Evolutionary conservation across 2,797 vertebrate genomes (phyloP).

Genomic region (Takifugu ocellatus): DNA sequence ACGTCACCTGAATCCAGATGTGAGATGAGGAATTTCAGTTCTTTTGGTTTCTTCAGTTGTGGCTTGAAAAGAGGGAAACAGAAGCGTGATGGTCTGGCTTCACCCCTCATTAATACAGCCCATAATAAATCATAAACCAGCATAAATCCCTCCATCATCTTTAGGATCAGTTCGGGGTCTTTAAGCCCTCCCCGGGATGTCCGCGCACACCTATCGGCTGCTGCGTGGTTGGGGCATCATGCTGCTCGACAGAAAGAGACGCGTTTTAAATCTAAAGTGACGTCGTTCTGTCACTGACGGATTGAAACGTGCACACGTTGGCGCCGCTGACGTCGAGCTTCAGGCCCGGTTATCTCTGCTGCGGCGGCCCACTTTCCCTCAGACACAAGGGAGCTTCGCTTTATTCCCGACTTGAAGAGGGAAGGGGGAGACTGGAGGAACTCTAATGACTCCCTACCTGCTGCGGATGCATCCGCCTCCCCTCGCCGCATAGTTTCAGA

Average conservation of each 20-base stretch:
- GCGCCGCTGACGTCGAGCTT: conserved; percentile 48
- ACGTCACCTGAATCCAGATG: no score
- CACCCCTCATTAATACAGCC: neutral
- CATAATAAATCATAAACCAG: no score
- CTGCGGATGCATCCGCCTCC: conserved; percentile 28
- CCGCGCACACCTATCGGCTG: neutral
- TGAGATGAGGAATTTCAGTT: no score
- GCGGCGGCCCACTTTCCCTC: conserved; percentile 20
- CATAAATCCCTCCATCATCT: conserved; percentile 5
- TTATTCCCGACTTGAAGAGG: conserved; percentile 38
- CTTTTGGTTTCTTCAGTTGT: no score
- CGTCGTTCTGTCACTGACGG: conserved; percentile 47
- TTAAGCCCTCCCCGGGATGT: conserved; percentile 6
- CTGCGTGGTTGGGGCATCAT: conserved; percentile 25
- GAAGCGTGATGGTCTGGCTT: no score
- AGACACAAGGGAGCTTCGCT: conserved; percentile 42
- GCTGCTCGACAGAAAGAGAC: conserved; percentile 7
- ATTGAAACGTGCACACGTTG: conserved; percentile 22
- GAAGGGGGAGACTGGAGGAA: conserved; percentile 30
- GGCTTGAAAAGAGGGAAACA: no score
- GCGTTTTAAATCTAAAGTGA: conserved; percentile 41
- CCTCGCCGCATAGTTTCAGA: conserved; percentile 58
- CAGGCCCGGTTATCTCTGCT: conserved; percentile 44
- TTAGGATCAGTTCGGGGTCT: conserved; percentile 7
- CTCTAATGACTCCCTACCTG: conserved; percentile 55